Evolutionary conservation across 2,888 invertebrate species (phyloP).

Genomic region (Pseudococcus viburni): DNA sequence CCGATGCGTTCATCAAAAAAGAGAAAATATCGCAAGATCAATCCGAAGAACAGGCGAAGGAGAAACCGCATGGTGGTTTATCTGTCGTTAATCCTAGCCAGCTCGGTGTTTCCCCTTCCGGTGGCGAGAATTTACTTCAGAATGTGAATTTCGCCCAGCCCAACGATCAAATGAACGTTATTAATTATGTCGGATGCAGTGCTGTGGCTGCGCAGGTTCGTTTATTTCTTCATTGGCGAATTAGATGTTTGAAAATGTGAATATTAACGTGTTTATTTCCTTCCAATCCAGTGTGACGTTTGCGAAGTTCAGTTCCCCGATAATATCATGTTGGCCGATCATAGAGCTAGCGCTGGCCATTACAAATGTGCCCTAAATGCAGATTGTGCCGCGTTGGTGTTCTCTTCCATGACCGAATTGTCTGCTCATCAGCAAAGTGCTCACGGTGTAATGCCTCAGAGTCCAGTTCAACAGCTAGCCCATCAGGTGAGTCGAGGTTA

Average conservation of each 20-base stretch:
- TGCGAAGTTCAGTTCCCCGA: constrained; percentile 60
- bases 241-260: not conserved
- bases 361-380: constrained; percentile 72
- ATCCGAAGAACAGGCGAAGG: constrained; percentile 13
- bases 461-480: constrained; percentile 73
- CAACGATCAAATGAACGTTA: constrained; percentile 41
- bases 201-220: not conserved
- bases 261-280: not conserved
- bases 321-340: constrained; percentile 47
- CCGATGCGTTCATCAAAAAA: constrained; percentile 15
- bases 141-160: constrained; percentile 40
- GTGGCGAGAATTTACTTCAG: constrained; percentile 57
- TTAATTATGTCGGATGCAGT: constrained; percentile 22
- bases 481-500: constrained; percentile 71
- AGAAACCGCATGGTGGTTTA: constrained; percentile 27
- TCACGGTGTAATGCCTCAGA: constrained; percentile 70
- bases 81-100: constrained; percentile 64
- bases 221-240: not conserved
- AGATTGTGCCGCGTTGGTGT: constrained; percentile 71
- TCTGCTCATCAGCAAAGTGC: constrained; percentile 68
- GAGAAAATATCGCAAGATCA: constrained; percentile 45
- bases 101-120: constrained; percentile 55
- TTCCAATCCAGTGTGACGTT: constrained; percentile 54
- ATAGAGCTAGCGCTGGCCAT: constrained; percentile 69
- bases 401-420: constrained; percentile 69